Conservation (phyloP, 2,888 invertebrate species). For the Drosophila atroscutellata region DNA sequence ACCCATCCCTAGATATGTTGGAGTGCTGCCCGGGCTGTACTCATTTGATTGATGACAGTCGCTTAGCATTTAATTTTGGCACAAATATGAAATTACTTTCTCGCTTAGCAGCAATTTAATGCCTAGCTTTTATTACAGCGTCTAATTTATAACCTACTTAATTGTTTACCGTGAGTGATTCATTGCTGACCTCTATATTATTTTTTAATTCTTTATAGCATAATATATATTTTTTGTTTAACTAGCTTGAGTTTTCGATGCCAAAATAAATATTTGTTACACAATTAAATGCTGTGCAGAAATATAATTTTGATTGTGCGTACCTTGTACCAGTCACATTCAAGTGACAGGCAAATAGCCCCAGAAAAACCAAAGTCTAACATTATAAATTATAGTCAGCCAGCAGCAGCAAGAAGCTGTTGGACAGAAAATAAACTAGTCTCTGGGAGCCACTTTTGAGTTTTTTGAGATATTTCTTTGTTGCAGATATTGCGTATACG, state of each 20-base stretch:
- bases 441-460: neutral
- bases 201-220: neutral
- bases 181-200: neutral
- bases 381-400: conserved; percentile 29
- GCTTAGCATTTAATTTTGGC: neutral
- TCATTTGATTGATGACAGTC: neutral
- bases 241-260: neutral
- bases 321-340: conserved; percentile 67
- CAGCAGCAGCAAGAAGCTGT: neutral
- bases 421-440: neutral
- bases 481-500: neutral
- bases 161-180: neutral
- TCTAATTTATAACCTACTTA: neutral
- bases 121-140: neutral
- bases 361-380: conserved; percentile 11
- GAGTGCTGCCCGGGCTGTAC: neutral
- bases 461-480: neutral
- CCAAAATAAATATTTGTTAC: conserved; percentile 7
- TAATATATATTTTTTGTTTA: neutral
- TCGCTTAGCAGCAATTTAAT: neutral
- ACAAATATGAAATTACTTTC: conserved; percentile 1
- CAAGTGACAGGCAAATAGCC: conserved; percentile 11
- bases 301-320: conserved; percentile 79
- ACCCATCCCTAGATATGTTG: neutral
- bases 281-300: conserved; percentile 46